A percentile compares a stretch with the other conserved stretches of the same genome.
phyloP scores from a whole-genome alignment of 2,888 invertebrate genomes.

The Acleris sparsana region DNA sequence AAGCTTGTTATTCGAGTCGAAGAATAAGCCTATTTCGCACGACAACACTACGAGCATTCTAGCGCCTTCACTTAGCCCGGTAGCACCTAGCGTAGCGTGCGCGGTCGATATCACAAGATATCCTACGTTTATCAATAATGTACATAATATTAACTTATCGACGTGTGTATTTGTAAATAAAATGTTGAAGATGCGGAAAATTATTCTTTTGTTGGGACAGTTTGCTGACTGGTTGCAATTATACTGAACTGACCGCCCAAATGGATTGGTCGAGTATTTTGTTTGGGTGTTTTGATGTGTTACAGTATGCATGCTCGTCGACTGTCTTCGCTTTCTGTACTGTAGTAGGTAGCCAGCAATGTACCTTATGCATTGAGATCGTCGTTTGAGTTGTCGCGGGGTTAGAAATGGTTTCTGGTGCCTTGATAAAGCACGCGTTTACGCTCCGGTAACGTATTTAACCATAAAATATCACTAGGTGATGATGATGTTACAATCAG shows the following conservation, averaged over 20 bases:
- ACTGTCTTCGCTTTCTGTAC: conserved; percentile 23
- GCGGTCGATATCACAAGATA: conserved; percentile 41
- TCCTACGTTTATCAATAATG: conserved; percentile 50
- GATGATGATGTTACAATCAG: too few relatives aligned
- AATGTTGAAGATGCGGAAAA: conserved; percentile 62
- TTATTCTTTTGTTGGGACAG: conserved; percentile 43
- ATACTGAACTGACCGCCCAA: conserved; percentile 9
- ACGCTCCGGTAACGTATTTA: too few relatives aligned
- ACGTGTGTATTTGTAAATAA: conserved; percentile 69
- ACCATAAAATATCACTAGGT: too few relatives aligned
- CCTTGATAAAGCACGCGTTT: too few relatives aligned
- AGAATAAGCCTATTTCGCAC: conserved; percentile 1
- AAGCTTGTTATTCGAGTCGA: conserved; percentile 15
- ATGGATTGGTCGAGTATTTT: conserved; percentile 17
- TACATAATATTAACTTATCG: conserved; percentile 34
- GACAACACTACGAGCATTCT: conserved; percentile 25
- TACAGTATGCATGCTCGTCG: conserved; percentile 8
- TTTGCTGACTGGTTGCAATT: conserved; percentile 20
- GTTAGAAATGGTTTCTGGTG: too few relatives aligned
- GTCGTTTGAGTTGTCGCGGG: too few relatives aligned
- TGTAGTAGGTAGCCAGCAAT: conserved; percentile 14
- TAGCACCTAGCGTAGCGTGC: conserved; percentile 43
- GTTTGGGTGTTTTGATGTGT: conserved; percentile 29
- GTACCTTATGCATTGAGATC: not conserved
- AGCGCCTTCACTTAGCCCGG: conserved; percentile 24